These are phyloP conservation scores for Gallinago undulata DNA, from an alignment of 2,113 vertebrate species.

Conservation along the genomic window DNA sequence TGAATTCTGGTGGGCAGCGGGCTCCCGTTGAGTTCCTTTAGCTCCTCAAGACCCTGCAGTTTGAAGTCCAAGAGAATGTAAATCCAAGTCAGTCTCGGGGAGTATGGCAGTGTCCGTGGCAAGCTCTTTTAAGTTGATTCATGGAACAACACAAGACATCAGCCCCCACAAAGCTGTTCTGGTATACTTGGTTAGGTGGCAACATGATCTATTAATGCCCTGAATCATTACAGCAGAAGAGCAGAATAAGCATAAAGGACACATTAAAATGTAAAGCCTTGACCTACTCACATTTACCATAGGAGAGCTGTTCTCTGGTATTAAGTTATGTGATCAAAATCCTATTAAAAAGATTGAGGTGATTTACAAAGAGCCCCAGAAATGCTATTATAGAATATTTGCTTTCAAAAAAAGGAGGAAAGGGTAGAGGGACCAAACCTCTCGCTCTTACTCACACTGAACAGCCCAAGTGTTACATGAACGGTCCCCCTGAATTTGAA, in stretches of 20 bases:
- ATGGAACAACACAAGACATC: not conserved
- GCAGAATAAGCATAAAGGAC: slow-evolving; percentile 25
- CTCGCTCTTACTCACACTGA: not conserved
- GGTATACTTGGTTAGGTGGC: not conserved
- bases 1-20: not conserved
- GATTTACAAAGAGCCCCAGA: slow-evolving; percentile 5
- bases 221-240: not conserved
- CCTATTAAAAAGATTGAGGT: not conserved
- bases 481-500: not conserved
- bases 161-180: not conserved
- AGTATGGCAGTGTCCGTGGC: not conserved
- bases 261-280: slow-evolving; percentile 48
- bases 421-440: not conserved
- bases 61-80: not conserved
- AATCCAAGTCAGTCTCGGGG: not conserved
- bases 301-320: not conserved
- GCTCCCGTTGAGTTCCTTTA: not conserved
- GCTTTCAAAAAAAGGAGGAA: not conserved
- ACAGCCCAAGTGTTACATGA: not conserved
- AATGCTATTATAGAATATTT: not conserved
- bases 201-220: slow-evolving; percentile 19
- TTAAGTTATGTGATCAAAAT: slow-evolving; percentile 25
- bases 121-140: not conserved
- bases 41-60: not conserved
- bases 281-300: not conserved